phyloP scores from a whole-genome alignment of 2,113 vertebrate genomes.

The Cheilinus undulatus region DNA sequence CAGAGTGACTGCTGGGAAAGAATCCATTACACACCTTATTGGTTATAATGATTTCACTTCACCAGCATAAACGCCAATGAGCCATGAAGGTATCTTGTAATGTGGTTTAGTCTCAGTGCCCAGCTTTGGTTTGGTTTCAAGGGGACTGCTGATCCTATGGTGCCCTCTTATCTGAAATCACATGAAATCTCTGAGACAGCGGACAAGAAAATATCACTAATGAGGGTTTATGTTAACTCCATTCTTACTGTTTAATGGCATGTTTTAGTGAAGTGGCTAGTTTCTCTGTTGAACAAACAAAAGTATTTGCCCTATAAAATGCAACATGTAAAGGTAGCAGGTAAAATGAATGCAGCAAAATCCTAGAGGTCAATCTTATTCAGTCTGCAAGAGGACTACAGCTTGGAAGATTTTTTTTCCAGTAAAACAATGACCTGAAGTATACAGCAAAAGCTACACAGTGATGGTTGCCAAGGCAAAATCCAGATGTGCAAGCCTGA shows the following conservation, averaged over 20 bases:
- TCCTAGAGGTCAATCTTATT: too few species aligned
- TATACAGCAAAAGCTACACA: too few species aligned
- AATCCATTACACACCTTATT: constrained; percentile 88
- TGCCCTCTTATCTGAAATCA: constrained; percentile 37
- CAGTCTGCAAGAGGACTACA: too few species aligned
- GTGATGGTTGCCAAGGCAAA: too few species aligned
- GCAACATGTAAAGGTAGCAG: too few species aligned
- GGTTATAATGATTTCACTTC: constrained; percentile 85
- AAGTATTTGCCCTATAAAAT: too few species aligned
- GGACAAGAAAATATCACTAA: constrained; percentile 26
- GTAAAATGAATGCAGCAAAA: too few species aligned
- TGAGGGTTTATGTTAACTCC: constrained; percentile 16
- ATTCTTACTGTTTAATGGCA: constrained; percentile 7
- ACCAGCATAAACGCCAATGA: constrained; percentile 80
- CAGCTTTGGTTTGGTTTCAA: constrained; percentile 71
- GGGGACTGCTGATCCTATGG: constrained; percentile 71
- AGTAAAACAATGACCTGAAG: too few species aligned
- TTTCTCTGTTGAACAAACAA: too few species aligned
- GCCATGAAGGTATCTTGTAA: constrained; percentile 80
- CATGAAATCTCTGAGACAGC: constrained; percentile 20
- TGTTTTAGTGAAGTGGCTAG: too few species aligned
- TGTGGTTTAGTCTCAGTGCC: constrained; percentile 76
- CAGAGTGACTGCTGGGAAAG: constrained; percentile 76
- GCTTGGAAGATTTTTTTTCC: too few species aligned
- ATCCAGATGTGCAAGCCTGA: too few species aligned